Evolutionary conservation across 2,113 vertebrate genomes (phyloP).

Genomic region (Stegostoma tigrinum): DNA sequence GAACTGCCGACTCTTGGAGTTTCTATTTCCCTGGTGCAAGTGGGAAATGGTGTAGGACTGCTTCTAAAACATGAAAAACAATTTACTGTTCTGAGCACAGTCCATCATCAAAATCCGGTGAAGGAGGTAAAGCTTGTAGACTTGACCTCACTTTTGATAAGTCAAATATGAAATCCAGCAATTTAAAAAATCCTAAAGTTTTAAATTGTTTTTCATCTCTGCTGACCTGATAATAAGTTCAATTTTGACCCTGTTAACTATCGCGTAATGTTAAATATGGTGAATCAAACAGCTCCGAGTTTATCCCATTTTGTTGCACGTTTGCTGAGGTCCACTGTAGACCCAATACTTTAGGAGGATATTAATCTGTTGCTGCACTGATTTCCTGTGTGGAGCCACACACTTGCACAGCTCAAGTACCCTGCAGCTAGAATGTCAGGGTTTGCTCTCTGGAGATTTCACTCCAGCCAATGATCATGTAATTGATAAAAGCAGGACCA

Average conservation of each 20-base stretch:
- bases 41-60: neutral
- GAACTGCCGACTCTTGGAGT: neutral
- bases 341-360: neutral
- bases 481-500: neutral
- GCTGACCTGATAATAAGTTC: neutral
- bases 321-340: neutral
- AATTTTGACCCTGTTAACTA: neutral
- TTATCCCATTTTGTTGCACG: neutral
- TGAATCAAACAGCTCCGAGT: neutral
- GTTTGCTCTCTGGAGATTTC: neutral
- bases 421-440: conserved; percentile 10
- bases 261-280: neutral
- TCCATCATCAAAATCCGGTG: neutral
- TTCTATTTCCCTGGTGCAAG: neutral
- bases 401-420: neutral
- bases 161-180: neutral
- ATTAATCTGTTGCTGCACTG: neutral
- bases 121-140: neutral
- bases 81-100: neutral
- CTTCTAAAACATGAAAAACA: neutral
- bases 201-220: neutral
- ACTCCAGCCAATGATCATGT: neutral
- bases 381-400: conserved; percentile 11
- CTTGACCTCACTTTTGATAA: neutral
- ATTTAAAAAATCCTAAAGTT: neutral